Evolutionary conservation across 1,140 invertebrate species (phyloP), one percentile per base, ranked within the genome.

Genomic region (Reticulitermes speratus): DNA sequence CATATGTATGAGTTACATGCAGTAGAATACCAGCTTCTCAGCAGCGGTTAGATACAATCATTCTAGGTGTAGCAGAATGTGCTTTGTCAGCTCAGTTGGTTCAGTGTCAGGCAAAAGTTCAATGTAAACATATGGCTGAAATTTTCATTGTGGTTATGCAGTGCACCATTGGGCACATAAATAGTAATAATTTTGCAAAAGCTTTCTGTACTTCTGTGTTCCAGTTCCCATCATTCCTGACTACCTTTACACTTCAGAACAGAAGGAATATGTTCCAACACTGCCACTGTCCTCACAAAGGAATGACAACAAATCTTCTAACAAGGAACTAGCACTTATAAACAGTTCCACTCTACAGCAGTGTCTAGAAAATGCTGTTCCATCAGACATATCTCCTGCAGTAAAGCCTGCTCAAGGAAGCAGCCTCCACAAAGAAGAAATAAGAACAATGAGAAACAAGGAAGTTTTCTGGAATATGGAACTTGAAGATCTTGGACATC

Each of bases 201-300:
- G 2, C 9, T 85, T 25, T 82, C 44, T 32, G 1, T 85, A 9
- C 44, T 87, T 87, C 86, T 88, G 87, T 86, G 87, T 92, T 93
- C 88, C 91, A 97, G 96, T 97, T 81, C 96, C 96, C 55, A 97
- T 97, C 88, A 94, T 97, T 89, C 96, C 97, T 19, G 96, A 97
- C 90, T 96, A 96, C 90, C 92, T 97, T 69, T 93, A 94, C 91
- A 92, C 93, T 87, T 89, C 94, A 87, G 92, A 95, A 86, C 88
- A 90, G 82, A 69, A 38, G 75, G 16, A 45, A 44, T 11, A 75
- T 16, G 14, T n/a, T 75, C 25, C 65, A 75, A 30, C 65, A 75
- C 0, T 11, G n/a, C 25, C n/a, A n/a, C 25, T 9, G 1, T 25
- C 30, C 65, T 75, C 65, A 30, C 25, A 65, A 65, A 65, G 21